Evolutionary conservation across 2,797 vertebrate species (phyloP), one percentile per base, ranked within the genome.

Genomic region (Neosilurus mollespiculum): DNA sequence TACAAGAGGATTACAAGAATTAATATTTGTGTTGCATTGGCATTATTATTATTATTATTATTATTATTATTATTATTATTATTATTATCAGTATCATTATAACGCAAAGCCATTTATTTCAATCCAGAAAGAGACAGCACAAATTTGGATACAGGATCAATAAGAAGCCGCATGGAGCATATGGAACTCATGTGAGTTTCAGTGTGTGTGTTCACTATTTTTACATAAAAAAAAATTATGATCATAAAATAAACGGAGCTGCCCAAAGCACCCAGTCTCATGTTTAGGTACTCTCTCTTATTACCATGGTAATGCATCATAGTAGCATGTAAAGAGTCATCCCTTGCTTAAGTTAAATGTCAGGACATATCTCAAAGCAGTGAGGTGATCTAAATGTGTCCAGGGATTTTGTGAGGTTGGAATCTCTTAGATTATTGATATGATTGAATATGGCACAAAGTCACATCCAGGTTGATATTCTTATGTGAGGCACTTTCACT

Each of bases 291-390:
- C 49, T 53, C 61, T 66, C 10, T 66, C 72, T 20, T 81, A 85
- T 85, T 85, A 65, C 62, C 43, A 77, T 84, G 56, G 83, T 77
- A 85, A 81, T 77, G 56, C 72, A 81, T 53, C 43, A 1, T 16
- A 54, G 65, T n/a, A 62, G 72, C 79, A 81, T 69, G 56, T 59
- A 61, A 62, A 67, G 62, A 81, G 77, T 62, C 78, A 67, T 81
- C 58, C 34, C 26, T 18, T 86, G 78, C 80, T 85, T 84, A 81
- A 56, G 62, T 24, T 80, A 87, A 87, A 87, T 88, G 87, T 88
- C 84, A 88, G 30, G 49, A 72, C 53, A 80, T 79, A 59, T 75
- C 79, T 64, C 22, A 22, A 53, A 51, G 65, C 59, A 66, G 56
- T 59, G n/a, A 72, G 76, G 24, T 82, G 62, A 78, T 61, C 54